Base-by-base conservation (phyloP, 2,888 invertebrate genomes). In the Mellilla xanthometata region DNA sequence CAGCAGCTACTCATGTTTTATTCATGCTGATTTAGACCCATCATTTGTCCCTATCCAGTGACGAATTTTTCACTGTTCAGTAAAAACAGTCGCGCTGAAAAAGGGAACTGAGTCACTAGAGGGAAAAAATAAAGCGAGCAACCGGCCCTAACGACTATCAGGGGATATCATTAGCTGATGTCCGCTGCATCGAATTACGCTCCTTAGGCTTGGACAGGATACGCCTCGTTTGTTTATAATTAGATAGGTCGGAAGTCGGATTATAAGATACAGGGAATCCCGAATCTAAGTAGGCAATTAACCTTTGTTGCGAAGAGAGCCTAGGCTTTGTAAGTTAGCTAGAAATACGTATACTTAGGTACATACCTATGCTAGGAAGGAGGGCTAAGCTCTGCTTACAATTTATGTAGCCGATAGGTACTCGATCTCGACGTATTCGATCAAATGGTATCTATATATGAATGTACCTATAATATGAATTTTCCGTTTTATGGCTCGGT, bases 151-250 rank as follows among this genome's bases (percentile, higher is more conserved):
- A 82, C 80, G 82, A 82, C 72, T 77, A 72, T 64, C 81, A 68
- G 58, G 81, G 81, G 83, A 81, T 70, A 74, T 76, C 83, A 77
- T 83, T 84, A 83, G 77, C 72, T 71, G 73, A 74, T 79, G 79
- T 77, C 78, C 76, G 70, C 68, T 68, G 72, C 78, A 76, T 79
- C 73, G 76, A 75, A 76, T 78, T 73, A 74, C 56, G 63, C 62
- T 66, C 65, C 58, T 61, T 64, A n/a, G n/a, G n/a, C n/a, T n/a
- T 63, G 45, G 24, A 13, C 31, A 11, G 47, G 38, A 33, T 32
- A 42, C 38, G 47, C 38, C 29, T 38, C 41, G 38, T 48, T 48
- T 48, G 29, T 39, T 48, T 48, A 41, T 48, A 48, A 48, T 48
- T 48, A 48, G 33, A 30, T 39, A 32, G 36, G 23, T 12, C 22